phyloP scores from a whole-genome alignment of 1,140 invertebrate species.

The Ruditapes philippinarum region DNA sequence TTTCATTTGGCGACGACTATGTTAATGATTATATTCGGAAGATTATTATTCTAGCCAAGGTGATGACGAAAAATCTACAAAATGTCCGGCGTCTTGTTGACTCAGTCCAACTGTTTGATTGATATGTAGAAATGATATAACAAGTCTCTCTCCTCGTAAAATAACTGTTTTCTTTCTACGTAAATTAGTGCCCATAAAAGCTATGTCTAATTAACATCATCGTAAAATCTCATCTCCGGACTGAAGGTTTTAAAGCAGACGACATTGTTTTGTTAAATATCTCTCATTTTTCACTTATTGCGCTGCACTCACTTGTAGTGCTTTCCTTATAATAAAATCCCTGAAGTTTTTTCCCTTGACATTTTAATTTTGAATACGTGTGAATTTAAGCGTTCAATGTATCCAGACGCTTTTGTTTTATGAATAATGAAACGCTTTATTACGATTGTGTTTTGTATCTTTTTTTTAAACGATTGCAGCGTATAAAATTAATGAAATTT shows the following conservation, averaged over 20 bases:
- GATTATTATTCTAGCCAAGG: not conserved
- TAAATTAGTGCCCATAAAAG: constrained; percentile 39
- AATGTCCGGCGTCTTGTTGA: constrained; percentile 10
- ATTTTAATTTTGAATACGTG: not conserved
- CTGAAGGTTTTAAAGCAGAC: not conserved
- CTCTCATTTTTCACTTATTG: not conserved
- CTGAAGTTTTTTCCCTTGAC: not conserved
- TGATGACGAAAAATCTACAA: constrained; percentile 3
- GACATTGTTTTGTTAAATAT: constrained; percentile 8
- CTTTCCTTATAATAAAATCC: not conserved
- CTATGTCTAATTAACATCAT: constrained; percentile 41
- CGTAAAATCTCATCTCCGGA: not conserved
- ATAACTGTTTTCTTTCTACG: constrained; percentile 39
- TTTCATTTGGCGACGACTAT: no score
- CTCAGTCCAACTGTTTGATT: constrained; percentile 27
- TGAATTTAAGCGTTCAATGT: no score
- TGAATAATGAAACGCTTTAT: no score
- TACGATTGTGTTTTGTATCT: no score
- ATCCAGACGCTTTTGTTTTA: no score
- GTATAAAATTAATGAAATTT: no score
- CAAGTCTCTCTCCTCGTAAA: not conserved
- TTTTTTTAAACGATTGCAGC: no score
- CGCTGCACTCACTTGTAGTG: not conserved
- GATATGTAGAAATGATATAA: constrained; percentile 25
- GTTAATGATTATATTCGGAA: no score